Evolutionary conservation across 2,888 invertebrate species (phyloP).

Genomic region (Keiferia lycopersicella): DNA sequence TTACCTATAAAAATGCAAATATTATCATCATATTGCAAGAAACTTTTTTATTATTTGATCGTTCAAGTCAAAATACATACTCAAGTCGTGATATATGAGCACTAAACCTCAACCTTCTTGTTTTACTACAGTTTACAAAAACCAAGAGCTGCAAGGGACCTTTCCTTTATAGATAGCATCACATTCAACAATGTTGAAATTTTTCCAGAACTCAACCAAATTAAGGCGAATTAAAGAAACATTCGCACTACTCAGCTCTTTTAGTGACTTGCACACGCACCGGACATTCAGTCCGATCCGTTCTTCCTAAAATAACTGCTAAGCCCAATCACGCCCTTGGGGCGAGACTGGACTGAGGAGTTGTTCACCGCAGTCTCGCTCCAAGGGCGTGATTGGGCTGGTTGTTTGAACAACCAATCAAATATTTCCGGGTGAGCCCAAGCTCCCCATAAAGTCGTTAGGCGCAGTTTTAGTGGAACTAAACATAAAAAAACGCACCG

Average conservation of each 20-base stretch:
- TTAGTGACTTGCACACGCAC: background rate
- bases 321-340: too few relatives aligned
- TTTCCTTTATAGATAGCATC: conserved; percentile 11
- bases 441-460: too few relatives aligned
- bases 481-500: too few relatives aligned
- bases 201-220: conserved; percentile 20
- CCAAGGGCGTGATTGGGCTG: too few relatives aligned
- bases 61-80: background rate
- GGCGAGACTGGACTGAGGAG: too few relatives aligned
- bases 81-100: background rate
- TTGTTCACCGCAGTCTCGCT: too few relatives aligned
- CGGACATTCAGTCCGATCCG: too few relatives aligned
- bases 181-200: conserved; percentile 16
- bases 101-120: conserved; percentile 12
- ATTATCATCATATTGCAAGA: background rate
- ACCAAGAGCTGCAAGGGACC: conserved; percentile 13
- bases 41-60: background rate
- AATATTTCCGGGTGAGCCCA: too few relatives aligned
- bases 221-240: conserved; percentile 20
- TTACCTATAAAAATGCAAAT: background rate
- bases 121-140: conserved; percentile 32
- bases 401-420: too few relatives aligned
- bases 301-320: too few relatives aligned
- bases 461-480: too few relatives aligned
- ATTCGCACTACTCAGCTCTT: conserved; percentile 24